These are phyloP conservation scores for Nephrotoma appendiculata DNA, from an alignment of 2,888 invertebrate genomes.

Conservation along the genomic window DNA sequence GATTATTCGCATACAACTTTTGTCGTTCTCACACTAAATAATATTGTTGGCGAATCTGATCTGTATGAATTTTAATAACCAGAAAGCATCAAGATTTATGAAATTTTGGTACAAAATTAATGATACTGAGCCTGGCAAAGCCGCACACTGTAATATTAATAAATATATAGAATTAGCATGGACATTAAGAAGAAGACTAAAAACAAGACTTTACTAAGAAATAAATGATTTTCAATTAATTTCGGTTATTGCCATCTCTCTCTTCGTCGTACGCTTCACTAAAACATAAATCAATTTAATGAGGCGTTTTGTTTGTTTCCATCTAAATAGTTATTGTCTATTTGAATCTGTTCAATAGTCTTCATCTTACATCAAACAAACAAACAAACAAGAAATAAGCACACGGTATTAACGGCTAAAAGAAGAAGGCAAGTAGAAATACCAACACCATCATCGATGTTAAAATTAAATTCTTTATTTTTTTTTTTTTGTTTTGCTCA, in stretches of 20 bases:
- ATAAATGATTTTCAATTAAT: not conserved
- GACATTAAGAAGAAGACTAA: too few relatives aligned
- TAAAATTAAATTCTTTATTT: too few relatives aligned
- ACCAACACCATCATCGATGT: not conserved
- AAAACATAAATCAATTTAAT: not conserved
- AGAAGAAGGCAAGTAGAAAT: not conserved
- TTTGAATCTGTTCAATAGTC: not conserved
- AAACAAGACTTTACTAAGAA: not conserved
- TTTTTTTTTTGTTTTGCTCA: too few relatives aligned
- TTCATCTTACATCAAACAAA: not conserved
- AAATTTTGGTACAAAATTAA: too few relatives aligned
- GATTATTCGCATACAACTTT: too few relatives aligned
- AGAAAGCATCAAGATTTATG: too few relatives aligned
- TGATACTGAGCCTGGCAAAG: too few relatives aligned
- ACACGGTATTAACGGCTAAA: not conserved
- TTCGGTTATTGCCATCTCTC: not conserved
- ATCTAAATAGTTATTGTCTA: not conserved
- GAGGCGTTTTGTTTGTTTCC: not conserved
- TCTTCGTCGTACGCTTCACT: not conserved
- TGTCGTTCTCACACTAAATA: too few relatives aligned
- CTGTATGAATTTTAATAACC: too few relatives aligned
- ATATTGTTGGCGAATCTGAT: too few relatives aligned
- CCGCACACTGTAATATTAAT: too few relatives aligned
- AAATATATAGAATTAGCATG: too few relatives aligned
- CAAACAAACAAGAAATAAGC: not conserved